Evolutionary conservation across 1,140 invertebrate genomes (phyloP).

Genomic region (Whitmania pigra): DNA sequence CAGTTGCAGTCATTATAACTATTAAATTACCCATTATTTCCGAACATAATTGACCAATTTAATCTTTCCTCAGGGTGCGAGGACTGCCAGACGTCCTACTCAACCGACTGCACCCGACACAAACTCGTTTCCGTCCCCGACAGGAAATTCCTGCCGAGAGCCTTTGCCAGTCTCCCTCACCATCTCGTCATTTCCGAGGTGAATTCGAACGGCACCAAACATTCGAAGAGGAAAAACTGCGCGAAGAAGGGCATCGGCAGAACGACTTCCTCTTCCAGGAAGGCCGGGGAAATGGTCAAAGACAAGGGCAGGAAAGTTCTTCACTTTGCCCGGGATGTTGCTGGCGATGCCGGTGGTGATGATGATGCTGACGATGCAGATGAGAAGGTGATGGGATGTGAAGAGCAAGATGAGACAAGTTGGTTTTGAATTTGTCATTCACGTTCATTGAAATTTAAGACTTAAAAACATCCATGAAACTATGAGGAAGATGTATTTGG

Average conservation of each 20-base stretch:
- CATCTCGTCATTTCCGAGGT: conserved; percentile 47
- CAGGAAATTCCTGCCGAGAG: conserved; percentile 59
- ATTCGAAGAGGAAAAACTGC: too few relatives aligned
- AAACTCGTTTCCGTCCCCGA: conserved; percentile 53
- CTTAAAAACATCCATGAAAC: too few relatives aligned
- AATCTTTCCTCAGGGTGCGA: conserved; percentile 39
- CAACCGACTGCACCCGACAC: conserved; percentile 46
- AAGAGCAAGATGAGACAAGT: neutral
- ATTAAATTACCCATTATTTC: too few relatives aligned
- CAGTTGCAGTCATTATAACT: too few relatives aligned
- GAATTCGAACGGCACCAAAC: conserved; percentile 20
- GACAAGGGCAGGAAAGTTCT: too few relatives aligned
- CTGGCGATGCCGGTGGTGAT: neutral
- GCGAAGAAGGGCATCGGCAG: too few relatives aligned
- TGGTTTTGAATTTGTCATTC: too few relatives aligned
- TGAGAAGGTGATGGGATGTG: neutral
- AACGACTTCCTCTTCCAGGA: too few relatives aligned
- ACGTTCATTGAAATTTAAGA: too few relatives aligned
- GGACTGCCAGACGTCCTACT: conserved; percentile 48
- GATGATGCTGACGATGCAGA: conserved; percentile 12
- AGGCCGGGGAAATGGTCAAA: too few relatives aligned
- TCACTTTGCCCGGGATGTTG: neutral
- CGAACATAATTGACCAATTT: too few relatives aligned
- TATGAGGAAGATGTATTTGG: neutral
- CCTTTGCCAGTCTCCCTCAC: conserved; percentile 56